phyloP scores from a whole-genome alignment of 2,888 invertebrate genomes.

The Scotopteryx bipunctaria region DNA sequence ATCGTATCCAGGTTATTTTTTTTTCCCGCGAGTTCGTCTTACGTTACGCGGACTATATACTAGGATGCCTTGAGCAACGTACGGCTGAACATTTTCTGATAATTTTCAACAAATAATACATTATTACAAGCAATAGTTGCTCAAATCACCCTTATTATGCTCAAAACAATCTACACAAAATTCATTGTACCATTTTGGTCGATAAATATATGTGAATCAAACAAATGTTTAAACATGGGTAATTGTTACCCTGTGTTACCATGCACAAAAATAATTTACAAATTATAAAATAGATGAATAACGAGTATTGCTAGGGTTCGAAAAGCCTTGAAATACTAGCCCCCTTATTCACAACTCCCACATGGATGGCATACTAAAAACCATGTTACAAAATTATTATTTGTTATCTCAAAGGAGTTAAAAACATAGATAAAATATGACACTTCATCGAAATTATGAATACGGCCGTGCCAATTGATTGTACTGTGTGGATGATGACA shows the following conservation, averaged over 20 bases:
- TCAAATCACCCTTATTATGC: slow-evolving; percentile 37
- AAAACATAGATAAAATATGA: too few species aligned
- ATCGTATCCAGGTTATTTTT: too few species aligned
- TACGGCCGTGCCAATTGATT: too few species aligned
- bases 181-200: slow-evolving; percentile 55
- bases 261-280: slow-evolving; percentile 54
- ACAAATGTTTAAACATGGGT: slow-evolving; percentile 47
- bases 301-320: slow-evolving; percentile 11
- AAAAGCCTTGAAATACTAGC: slow-evolving; percentile 4
- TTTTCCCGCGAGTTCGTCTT: too few species aligned
- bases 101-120: background rate
- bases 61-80: slow-evolving; percentile 11
- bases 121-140: slow-evolving; percentile 14
- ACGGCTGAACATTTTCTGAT: background rate
- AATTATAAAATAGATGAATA: slow-evolving; percentile 43
- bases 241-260: slow-evolving; percentile 66
- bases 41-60: too few species aligned
- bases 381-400: background rate
- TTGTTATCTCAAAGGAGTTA: too few species aligned
- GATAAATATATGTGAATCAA: slow-evolving; percentile 41
- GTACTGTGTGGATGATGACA: too few species aligned
- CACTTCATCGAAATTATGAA: too few species aligned
- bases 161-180: slow-evolving; percentile 46
- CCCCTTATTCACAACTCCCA: background rate
- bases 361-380: background rate